Evolutionary conservation across 2,888 invertebrate genomes (phyloP).

Genomic region (Nysson spinosus): DNA sequence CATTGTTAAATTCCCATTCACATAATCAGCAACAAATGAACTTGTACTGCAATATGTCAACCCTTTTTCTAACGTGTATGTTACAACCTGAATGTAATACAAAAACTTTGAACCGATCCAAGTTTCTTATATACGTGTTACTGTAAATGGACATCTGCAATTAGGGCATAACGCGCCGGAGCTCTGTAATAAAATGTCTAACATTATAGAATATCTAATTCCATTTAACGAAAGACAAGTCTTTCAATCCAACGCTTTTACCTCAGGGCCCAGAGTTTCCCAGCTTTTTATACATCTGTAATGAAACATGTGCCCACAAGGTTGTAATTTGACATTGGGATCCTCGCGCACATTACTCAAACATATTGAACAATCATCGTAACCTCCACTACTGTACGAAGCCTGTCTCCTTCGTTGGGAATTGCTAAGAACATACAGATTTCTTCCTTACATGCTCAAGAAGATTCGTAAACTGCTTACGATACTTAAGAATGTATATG

Average conservation of each 20-base stretch:
- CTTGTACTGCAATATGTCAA: background rate
- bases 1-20: background rate
- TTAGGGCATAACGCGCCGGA: constrained; percentile 9
- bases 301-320: constrained; percentile 29
- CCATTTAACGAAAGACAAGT: too few relatives aligned
- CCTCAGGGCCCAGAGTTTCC: background rate
- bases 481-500: too few relatives aligned
- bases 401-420: background rate
- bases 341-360: background rate
- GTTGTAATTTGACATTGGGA: fast-evolving
- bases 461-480: too few relatives aligned
- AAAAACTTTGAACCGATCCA: constrained; percentile 4
- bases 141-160: constrained; percentile 9
- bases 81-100: background rate
- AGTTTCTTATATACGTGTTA: background rate
- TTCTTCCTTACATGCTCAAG: too few relatives aligned
- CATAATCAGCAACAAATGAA: background rate
- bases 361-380: constrained; percentile 28
- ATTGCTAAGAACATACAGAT: background rate
- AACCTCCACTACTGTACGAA: background rate
- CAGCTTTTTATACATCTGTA: constrained; percentile 6
- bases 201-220: background rate
- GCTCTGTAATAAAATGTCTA: constrained; percentile 6
- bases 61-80: background rate
- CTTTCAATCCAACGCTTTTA: too few relatives aligned